Evolutionary conservation across 2,797 vertebrate species (phyloP).

Genomic region (Agapornis canus): DNA sequence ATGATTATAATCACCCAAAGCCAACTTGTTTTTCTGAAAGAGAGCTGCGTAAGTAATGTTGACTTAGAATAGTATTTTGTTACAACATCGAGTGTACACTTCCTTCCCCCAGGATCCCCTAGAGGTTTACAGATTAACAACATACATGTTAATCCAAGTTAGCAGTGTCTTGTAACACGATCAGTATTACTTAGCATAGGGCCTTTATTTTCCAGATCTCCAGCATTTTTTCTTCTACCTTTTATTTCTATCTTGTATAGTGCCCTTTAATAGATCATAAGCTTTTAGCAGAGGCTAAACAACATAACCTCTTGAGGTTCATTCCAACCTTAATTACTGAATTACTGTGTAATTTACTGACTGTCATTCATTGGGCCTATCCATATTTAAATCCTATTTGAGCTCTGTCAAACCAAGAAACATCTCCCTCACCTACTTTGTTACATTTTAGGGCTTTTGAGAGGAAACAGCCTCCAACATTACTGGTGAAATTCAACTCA

Average conservation of each 20-base stretch:
- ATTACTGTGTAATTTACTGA: background rate
- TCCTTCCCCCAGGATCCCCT: background rate
- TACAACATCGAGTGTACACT: background rate
- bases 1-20: background rate
- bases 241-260: background rate
- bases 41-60: background rate
- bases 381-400: background rate
- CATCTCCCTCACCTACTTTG: fast-evolving
- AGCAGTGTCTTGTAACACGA: background rate
- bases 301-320: background rate
- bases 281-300: background rate
- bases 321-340: background rate
- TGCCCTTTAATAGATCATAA: background rate
- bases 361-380: background rate
- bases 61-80: background rate
- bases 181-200: fast-evolving
- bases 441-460: background rate
- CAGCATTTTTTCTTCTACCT: background rate
- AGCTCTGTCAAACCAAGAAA: background rate
- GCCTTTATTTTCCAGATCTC: background rate
- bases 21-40: background rate
- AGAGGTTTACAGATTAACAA: background rate
- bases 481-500: background rate
- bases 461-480: background rate
- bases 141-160: background rate